These are phyloP conservation scores for Drosophila nr. fundita DNA, from an alignment of 2,888 invertebrate genomes.

Conservation along the genomic window DNA sequence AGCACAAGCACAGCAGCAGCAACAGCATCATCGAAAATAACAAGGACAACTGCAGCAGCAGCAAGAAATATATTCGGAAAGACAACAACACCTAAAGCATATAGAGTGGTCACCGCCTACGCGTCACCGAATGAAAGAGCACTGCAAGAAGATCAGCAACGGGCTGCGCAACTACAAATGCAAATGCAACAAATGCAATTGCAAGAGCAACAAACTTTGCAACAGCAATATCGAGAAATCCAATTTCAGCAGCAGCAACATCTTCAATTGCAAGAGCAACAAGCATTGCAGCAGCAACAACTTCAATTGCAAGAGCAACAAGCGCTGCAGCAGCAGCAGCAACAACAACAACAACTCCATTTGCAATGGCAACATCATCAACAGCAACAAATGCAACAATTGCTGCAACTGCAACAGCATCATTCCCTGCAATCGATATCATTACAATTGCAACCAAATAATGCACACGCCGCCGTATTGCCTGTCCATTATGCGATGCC, in stretches of 20 bases:
- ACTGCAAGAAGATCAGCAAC: conserved; percentile 4
- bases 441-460: conserved; percentile 19
- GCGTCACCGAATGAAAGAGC: neutral
- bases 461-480: conserved; percentile 4
- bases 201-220: conserved; percentile 5
- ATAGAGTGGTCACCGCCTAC: conserved; percentile 10
- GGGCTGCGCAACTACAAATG: conserved; percentile 9
- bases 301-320: conserved; percentile 4
- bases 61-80: conserved; percentile 1
- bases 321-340: neutral
- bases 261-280: conserved; percentile 4
- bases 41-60: neutral
- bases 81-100: conserved; percentile 12
- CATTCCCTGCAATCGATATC: conserved; percentile 12
- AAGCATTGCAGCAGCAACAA: conserved; percentile 3
- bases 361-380: neutral
- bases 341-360: neutral
- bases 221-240: neutral
- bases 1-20: conserved; percentile 23
- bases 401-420: neutral
- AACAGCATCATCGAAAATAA: conserved; percentile 19
- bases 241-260: neutral
- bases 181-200: conserved; percentile 9
- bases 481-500: conserved; percentile 4
- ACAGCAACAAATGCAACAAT: conserved; percentile 7